phyloP scores from a whole-genome alignment of 1,140 invertebrate genomes.

The Aphis craccivora region DNA sequence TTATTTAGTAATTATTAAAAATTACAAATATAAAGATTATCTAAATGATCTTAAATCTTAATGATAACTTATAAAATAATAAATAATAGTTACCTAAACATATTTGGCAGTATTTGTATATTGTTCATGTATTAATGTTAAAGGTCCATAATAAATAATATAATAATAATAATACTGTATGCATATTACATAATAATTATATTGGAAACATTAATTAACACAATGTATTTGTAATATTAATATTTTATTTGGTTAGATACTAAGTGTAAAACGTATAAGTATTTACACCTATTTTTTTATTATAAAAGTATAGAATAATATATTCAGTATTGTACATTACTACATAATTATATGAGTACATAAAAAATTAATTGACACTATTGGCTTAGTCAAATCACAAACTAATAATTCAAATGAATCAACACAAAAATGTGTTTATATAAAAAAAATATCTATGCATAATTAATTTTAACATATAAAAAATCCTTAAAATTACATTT shows the following conservation, averaged over 20 bases:
- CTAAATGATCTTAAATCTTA: slow-evolving; percentile 4
- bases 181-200: slow-evolving; percentile 37
- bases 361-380: slow-evolving; percentile 1
- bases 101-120: slow-evolving; percentile 30
- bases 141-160: background rate
- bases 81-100: background rate
- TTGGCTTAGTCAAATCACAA: background rate
- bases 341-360: background rate
- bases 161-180: slow-evolving; percentile 49
- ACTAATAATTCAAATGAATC: background rate
- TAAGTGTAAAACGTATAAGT: background rate
- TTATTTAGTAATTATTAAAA: background rate
- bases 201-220: slow-evolving; percentile 14
- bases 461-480: slow-evolving; percentile 22
- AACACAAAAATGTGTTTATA: slow-evolving; percentile 12
- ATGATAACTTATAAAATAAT: background rate
- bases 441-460: slow-evolving; percentile 22
- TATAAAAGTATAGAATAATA: background rate
- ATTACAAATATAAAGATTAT: slow-evolving; percentile 17
- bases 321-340: background rate
- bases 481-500: slow-evolving; percentile 28
- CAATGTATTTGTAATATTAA: background rate
- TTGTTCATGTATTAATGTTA: background rate
- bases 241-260: background rate
- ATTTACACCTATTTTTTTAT: background rate